Percentiles rank a stretch among this genome's conserved stretches.
These are phyloP conservation scores for Mormyrus lacerda DNA, from an alignment of 2,113 vertebrate species.

Conservation along the genomic window DNA sequence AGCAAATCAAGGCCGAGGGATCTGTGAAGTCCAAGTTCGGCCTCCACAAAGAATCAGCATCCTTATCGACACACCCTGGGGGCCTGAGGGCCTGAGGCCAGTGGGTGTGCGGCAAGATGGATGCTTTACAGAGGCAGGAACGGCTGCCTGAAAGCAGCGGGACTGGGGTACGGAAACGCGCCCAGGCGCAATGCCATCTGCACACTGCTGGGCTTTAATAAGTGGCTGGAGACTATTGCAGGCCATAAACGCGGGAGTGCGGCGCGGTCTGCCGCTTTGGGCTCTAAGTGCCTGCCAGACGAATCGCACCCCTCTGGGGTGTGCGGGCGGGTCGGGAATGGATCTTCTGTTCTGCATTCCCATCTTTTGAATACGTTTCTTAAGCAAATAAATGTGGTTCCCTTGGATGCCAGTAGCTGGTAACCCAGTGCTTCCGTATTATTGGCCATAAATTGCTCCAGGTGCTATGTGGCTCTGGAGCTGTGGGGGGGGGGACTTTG, in stretches of 20 bases:
- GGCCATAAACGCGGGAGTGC: background rate
- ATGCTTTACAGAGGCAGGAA: slow-evolving; percentile 37
- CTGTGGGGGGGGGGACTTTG: background rate
- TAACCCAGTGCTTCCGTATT: background rate
- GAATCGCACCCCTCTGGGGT: background rate
- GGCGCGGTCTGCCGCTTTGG: background rate
- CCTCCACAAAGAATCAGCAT: slow-evolving; percentile 39
- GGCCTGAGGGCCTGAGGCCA: slow-evolving; percentile 14
- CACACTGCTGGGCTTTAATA: slow-evolving; percentile 30
- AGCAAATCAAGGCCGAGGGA: background rate
- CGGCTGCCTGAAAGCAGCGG: slow-evolving; percentile 45
- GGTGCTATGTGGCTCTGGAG: background rate
- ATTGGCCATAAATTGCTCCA: background rate
- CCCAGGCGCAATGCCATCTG: slow-evolving; percentile 38
- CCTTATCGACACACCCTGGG: slow-evolving; percentile 33
- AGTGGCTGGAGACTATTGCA: slow-evolving; percentile 22
- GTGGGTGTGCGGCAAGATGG: slow-evolving; percentile 37
- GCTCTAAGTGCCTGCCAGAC: slow-evolving; percentile 7
- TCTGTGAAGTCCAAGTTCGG: slow-evolving; percentile 47
- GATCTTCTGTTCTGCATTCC: background rate
- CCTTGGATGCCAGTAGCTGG: background rate
- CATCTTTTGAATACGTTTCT: background rate
- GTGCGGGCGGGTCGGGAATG: background rate
- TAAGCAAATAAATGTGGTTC: background rate
- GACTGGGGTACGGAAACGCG: slow-evolving; percentile 31